Evolutionary conservation across 2,888 invertebrate species (phyloP).

Genomic region (Lepas anatifera): DNA sequence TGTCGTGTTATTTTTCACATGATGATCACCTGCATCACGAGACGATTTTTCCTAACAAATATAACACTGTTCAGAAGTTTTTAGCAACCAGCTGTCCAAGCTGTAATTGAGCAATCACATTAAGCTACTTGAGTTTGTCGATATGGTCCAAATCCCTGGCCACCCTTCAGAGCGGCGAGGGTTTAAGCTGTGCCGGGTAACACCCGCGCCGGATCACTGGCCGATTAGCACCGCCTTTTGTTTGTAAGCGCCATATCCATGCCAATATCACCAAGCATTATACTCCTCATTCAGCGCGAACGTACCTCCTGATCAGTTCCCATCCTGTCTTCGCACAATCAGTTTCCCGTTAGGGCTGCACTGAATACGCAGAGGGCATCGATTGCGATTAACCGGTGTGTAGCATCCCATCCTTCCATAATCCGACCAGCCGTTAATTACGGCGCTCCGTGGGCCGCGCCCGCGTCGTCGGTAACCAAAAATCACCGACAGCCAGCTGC

Average conservation of each 20-base stretch:
- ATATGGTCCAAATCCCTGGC: too few species aligned
- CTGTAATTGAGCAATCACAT: too few species aligned
- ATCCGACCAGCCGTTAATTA: neutral
- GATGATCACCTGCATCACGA: too few species aligned
- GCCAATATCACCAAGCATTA: slow-evolving; percentile 1
- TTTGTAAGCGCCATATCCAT: slow-evolving; percentile 9
- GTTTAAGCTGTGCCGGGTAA: too few species aligned
- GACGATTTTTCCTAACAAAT: too few species aligned
- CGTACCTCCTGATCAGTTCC: neutral
- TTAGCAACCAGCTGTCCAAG: too few species aligned
- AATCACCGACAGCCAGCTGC: neutral
- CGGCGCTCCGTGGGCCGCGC: neutral
- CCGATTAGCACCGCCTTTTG: neutral
- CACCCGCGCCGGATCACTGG: too few species aligned
- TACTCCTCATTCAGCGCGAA: neutral
- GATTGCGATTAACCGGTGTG: neutral
- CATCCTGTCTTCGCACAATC: neutral
- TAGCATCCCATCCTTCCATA: neutral
- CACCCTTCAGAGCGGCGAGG: too few species aligned
- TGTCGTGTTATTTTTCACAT: too few species aligned
- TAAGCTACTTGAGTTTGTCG: too few species aligned
- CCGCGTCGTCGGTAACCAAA: slow-evolving; percentile 1
- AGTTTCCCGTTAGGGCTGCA: neutral
- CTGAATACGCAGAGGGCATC: neutral
- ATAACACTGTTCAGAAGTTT: too few species aligned